Evolutionary conservation across 2,888 invertebrate genomes (phyloP), one percentile per base, ranked within the genome.

Genomic region (Meteorus colon): DNA sequence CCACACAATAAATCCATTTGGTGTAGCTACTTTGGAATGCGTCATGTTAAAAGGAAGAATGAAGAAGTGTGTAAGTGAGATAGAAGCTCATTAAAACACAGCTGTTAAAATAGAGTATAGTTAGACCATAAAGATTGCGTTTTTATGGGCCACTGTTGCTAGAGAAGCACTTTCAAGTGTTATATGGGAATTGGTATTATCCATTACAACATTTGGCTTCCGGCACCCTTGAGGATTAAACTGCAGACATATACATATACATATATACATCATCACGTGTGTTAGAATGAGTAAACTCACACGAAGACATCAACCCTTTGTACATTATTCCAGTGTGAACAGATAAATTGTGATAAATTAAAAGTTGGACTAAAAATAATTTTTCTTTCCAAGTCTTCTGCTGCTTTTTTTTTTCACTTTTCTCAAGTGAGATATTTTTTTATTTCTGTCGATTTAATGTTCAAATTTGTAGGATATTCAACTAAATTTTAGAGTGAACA

Each of bases 41-140:
- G 55, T 48, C 16, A 16, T 6, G 55, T 48, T n/a, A 16, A 48
- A 48, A 48, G 48, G n/a, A 48, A 48, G 6, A n/a, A 48, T n/a
- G 6, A 16, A 48, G 6, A 48, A 4, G n/a, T 4, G n/a, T n/a
- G 6, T 4, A 48, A 48, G n/a, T 14, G 48, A 48, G 48, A 48
- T 5, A 19, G 55, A 55, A 19, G 19, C 19, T 55, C 19, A 19
- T 55, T 55, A 55, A 55, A 55, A 55, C 19, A 19, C 55, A 55
- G 55, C 55, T 55, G 55, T 55, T 55, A 55, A 55, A 55, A 55
- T 48, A 48, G 48, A 48, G 48, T 55, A 55, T 55, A 55, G 55
- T 19, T 55, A 55, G 55, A 55, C 19, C 55, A 55, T 55, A n/a
- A 55, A 55, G 4, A 55, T 55, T 55, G 24, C 55, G 19, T 55